Evolutionary conservation across 2,113 vertebrate genomes (phyloP), one percentile per base, ranked within the genome.

Genomic region (Tautogolabrus adspersus): DNA sequence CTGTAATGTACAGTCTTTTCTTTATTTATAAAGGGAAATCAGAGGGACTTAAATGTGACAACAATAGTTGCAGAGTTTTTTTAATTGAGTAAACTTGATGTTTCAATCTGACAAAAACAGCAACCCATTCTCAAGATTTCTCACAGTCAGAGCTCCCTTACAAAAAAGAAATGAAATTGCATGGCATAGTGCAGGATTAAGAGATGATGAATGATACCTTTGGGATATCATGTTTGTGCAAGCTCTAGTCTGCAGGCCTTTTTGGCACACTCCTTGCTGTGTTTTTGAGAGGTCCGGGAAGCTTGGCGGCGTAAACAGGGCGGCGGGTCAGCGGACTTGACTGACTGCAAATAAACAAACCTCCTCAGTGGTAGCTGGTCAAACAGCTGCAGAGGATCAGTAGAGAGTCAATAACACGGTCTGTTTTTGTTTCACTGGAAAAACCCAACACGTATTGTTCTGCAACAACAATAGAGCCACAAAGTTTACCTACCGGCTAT

Each of bases 371-470:
- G 72, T 23, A 75, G 81, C 46, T 21, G 47, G 13, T 76, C 65
- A 22, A 30, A 84, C 88, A 89, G 79, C 85, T 88, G 88, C 73
- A 74, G 51, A 42, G 30, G 75, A 75, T 91, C 87, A 83, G 47
- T 22, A 66, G 72, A 67, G 10, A 21, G 59, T 67, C 72, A 59
- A 0, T 30, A 63, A 72, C 58, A 5, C 47, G 0, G 2, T 34
- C 46, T 66, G 52, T 63, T 18, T 49, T 42, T 42, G 57, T 44
- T 51, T 42, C 42, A 11, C 11, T 49, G 66, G 54, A 55, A 47
- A 34, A 37, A 54, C 58, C 61, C 21, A 52, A 79, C 51, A 79
- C 40, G 22, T 38, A 66, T 65, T 42, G 37, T 37, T 60, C 12
- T 5, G 42, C 44, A 6, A 18, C 46, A 38, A 67, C 58, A 60